These are phyloP conservation scores for Sebastes reedi DNA, from an alignment of 2,797 vertebrate species.

Conservation along the genomic window DNA sequence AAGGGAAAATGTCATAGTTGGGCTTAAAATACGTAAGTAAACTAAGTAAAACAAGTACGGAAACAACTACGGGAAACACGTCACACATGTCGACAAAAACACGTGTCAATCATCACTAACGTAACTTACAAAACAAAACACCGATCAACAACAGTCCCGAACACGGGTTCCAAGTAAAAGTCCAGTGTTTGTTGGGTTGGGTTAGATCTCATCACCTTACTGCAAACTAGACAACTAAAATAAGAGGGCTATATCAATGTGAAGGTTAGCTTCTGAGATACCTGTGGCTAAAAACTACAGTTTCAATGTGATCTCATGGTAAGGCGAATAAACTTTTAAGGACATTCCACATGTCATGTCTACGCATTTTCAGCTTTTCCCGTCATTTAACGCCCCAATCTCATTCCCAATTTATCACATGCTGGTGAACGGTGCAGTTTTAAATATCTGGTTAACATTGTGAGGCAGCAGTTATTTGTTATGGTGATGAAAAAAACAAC, in stretches of 20 bases:
- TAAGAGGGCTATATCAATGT: background rate
- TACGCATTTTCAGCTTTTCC: too few relatives aligned
- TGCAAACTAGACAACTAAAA: background rate
- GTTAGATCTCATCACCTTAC: background rate
- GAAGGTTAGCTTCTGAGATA: background rate
- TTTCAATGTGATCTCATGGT: background rate
- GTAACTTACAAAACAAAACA: too few relatives aligned
- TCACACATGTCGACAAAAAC: too few relatives aligned
- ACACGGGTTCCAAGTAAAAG: too few relatives aligned
- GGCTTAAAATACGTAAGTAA: too few relatives aligned
- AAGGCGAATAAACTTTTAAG: background rate
- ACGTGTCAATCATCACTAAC: too few relatives aligned
- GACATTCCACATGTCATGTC: background rate
- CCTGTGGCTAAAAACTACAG: background rate
- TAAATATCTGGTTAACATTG: background rate
- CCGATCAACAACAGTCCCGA: too few relatives aligned
- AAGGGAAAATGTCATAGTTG: too few relatives aligned
- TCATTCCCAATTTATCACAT: background rate
- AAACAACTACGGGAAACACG: too few relatives aligned
- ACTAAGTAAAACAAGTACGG: too few relatives aligned
- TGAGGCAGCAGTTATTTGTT: background rate
- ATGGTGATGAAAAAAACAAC: too few relatives aligned
- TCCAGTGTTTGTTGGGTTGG: too few relatives aligned
- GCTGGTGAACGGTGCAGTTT: background rate
- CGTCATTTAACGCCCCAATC: background rate